phyloP scores from a whole-genome alignment of 2,797 vertebrate genomes.

The Lates japonicus region DNA sequence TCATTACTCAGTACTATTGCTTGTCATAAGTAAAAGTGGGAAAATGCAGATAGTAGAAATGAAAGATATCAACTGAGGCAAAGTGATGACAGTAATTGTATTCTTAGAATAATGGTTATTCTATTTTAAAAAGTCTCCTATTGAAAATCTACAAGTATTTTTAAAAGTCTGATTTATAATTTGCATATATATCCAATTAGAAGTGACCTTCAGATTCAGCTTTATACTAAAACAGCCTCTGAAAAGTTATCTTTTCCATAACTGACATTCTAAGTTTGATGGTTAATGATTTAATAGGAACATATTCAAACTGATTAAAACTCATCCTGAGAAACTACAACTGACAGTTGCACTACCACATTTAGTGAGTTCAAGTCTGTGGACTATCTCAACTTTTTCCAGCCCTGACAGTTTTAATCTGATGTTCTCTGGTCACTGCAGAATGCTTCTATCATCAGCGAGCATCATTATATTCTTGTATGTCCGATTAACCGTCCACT shows the following conservation, averaged over 20 bases:
- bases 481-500: conserved; percentile 35
- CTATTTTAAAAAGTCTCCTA: not conserved
- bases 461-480: conserved; percentile 20
- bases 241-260: not conserved
- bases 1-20: conserved; percentile 14
- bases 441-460: conserved; percentile 54
- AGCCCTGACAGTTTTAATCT: conserved; percentile 56
- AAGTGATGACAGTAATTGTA: not conserved
- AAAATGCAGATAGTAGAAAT: conserved; percentile 14
- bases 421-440: conserved; percentile 36
- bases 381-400: conserved; percentile 52
- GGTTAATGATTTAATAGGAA: conserved; percentile 12
- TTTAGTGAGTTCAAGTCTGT: conserved; percentile 38
- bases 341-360: conserved; percentile 32
- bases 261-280: not conserved
- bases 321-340: conserved; percentile 10
- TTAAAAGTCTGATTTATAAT: not conserved
- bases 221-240: not conserved
- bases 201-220: not conserved
- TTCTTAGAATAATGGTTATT: not conserved
- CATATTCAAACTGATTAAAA: conserved; percentile 26
- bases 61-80: not conserved
- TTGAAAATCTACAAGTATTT: not conserved
- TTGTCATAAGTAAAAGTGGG: not conserved
- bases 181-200: not conserved